Conservation (phyloP, 2,888 invertebrate species). For the Papilio demoleus region DNA sequence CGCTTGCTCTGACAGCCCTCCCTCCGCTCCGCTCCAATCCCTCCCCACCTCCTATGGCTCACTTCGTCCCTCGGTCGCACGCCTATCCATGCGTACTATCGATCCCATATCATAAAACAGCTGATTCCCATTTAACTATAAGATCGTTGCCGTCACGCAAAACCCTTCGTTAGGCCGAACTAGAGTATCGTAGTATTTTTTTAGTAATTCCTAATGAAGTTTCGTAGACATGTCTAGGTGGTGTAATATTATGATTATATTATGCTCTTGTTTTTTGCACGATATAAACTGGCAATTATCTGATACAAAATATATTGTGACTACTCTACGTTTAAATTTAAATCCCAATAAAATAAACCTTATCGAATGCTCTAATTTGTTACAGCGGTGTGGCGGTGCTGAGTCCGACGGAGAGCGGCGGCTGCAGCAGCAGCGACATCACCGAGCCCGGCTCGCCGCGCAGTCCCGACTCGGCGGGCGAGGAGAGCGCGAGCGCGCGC, state of each 20-base stretch:
- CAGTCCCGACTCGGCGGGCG: constrained; percentile 86
- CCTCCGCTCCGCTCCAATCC: constrained; percentile 36
- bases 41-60: constrained; percentile 50
- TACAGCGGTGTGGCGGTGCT: constrained; percentile 93
- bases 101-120: constrained; percentile 70
- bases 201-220: no score
- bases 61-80: constrained; percentile 45
- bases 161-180: not conserved
- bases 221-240: no score
- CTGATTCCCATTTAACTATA: constrained; percentile 65
- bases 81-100: constrained; percentile 59
- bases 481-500: constrained; percentile 77
- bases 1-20: constrained; percentile 52
- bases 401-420: constrained; percentile 89
- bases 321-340: no score
- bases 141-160: constrained; percentile 8
- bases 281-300: no score
- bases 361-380: constrained; percentile 48
- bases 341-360: no score
- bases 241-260: no score
- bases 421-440: constrained; percentile 89
- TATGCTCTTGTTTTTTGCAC: no score
- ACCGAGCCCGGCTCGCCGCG: constrained; percentile 94
- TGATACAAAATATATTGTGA: no score
- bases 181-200: no score